phyloP scores from a whole-genome alignment of 2,113 vertebrate genomes.

The Hypocryptadius cinnamomeus region DNA sequence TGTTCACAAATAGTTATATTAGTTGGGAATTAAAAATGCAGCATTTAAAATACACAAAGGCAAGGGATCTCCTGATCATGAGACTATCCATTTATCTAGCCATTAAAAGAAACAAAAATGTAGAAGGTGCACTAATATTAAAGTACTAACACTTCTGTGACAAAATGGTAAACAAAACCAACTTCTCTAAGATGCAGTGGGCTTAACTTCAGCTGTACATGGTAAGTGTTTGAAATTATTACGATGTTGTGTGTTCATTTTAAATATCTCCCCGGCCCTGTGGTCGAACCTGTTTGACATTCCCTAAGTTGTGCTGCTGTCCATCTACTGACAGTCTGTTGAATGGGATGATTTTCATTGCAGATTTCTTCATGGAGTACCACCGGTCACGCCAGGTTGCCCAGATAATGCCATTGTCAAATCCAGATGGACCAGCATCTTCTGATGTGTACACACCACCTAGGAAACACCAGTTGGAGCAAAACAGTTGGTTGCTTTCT shows the following conservation, averaged over 20 bases:
- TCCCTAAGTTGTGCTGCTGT: conserved; percentile 67
- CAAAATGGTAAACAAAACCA: not conserved
- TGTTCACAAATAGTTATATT: not conserved
- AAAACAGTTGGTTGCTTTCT: not conserved
- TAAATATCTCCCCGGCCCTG: conserved; percentile 9
- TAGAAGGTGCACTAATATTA: not conserved
- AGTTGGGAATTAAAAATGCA: not conserved
- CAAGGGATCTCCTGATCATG: not conserved
- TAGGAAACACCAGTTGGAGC: conserved; percentile 44
- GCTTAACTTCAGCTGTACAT: not conserved
- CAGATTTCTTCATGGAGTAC: conserved; percentile 92
- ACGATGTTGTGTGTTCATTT: not conserved
- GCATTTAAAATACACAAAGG: not conserved
- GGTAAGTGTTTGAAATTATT: not conserved
- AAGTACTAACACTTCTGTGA: not conserved
- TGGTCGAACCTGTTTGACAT: conserved; percentile 69
- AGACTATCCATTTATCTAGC: not conserved
- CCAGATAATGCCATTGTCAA: conserved; percentile 93
- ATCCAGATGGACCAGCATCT: conserved; percentile 70
- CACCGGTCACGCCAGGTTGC: conserved; percentile 87
- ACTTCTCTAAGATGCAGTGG: not conserved
- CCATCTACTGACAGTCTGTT: conserved; percentile 70
- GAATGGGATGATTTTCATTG: conserved; percentile 93
- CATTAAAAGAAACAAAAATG: not conserved
- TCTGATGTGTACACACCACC: conserved; percentile 79